Conservation (phyloP, 1,140 invertebrate genomes). For the Drosophila lini region DNA sequence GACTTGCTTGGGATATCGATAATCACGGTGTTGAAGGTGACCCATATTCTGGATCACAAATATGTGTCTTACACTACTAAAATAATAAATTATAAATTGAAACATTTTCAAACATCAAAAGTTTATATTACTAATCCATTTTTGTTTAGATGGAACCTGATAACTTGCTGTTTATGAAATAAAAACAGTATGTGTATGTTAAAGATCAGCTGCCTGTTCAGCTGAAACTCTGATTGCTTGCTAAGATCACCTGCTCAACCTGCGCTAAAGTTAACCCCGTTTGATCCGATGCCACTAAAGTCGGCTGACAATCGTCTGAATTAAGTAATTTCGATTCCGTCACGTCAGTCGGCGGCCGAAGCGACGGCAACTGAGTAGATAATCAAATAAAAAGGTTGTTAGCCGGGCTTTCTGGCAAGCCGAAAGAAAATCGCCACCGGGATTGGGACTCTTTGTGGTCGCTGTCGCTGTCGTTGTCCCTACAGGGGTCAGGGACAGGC, state of each 20-base stretch:
- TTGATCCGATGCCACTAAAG: slow-evolving; percentile 37
- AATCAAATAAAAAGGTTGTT: slow-evolving; percentile 55
- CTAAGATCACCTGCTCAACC: slow-evolving; percentile 30
- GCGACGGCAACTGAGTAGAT: slow-evolving; percentile 36
- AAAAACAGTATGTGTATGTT: no score
- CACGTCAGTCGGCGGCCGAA: slow-evolving; percentile 25
- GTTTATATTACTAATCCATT: not conserved
- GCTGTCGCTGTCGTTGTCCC: slow-evolving; percentile 16
- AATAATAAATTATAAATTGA: not conserved
- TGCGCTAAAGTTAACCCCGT: slow-evolving; percentile 32
- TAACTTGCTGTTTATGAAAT: not conserved
- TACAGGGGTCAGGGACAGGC: slow-evolving; percentile 52
- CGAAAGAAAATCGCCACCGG: slow-evolving; percentile 45
- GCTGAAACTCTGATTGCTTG: not conserved
- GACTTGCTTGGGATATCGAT: slow-evolving; percentile 16
- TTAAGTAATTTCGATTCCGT: slow-evolving; percentile 57
- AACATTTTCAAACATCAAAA: not conserved
- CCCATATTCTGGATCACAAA: slow-evolving; percentile 17
- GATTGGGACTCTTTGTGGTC: slow-evolving; percentile 16
- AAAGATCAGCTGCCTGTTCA: not conserved
- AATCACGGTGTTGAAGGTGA: slow-evolving; percentile 5
- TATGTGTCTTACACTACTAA: not conserved
- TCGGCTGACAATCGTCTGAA: slow-evolving; percentile 38
- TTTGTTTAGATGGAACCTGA: not conserved
- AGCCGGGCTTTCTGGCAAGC: slow-evolving; percentile 23